These are phyloP conservation scores for Amphipyra tragopoginis DNA, from an alignment of 2,888 invertebrate species.

Conservation along the genomic window DNA sequence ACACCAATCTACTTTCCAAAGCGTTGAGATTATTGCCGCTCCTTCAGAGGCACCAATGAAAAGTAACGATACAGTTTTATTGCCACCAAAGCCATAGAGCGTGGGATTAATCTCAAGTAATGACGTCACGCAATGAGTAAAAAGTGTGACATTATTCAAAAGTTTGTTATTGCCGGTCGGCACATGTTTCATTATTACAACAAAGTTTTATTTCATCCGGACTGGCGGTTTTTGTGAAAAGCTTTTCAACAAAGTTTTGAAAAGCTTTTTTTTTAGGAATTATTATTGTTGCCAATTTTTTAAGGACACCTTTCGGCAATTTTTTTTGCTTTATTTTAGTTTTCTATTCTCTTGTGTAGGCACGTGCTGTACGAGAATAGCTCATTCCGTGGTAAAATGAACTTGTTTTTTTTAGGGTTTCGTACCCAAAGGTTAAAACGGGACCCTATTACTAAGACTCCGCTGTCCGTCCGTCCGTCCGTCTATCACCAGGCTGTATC, in stretches of 20 bases:
- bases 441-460: no score
- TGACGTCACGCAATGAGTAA: background rate
- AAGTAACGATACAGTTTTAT: background rate
- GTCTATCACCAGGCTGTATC: no score
- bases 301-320: slow-evolving; percentile 5
- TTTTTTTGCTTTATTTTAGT: no score
- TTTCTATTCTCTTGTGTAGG: no score
- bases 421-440: no score
- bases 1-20: no score
- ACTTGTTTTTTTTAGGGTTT: no score
- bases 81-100: background rate
- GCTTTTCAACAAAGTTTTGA: slow-evolving; percentile 27
- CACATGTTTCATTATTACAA: slow-evolving; percentile 34
- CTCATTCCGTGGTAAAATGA: no score
- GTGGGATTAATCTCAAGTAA: background rate
- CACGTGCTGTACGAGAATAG: no score
- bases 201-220: slow-evolving; percentile 31
- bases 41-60: no score
- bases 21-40: no score
- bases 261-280: slow-evolving; percentile 30
- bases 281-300: slow-evolving; percentile 24
- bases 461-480: no score
- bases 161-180: slow-evolving; percentile 15
- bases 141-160: slow-evolving; percentile 20
- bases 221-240: slow-evolving; percentile 12